Conservation (phyloP, 2,113 vertebrate genomes). For the Campylomormyrus tamandua region DNA sequence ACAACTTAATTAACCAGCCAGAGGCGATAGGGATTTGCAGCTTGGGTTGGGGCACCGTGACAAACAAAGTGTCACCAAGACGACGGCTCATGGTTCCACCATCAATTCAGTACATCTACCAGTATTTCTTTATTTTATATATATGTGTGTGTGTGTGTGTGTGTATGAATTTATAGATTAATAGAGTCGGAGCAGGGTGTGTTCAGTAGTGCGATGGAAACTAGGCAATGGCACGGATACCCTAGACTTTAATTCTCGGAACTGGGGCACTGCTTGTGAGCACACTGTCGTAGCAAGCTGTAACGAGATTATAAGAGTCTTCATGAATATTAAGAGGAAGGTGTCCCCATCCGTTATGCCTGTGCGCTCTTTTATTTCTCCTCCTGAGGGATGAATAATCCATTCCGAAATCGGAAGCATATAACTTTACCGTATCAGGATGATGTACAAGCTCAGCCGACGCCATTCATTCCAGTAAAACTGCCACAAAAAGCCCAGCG, state of each 20-base stretch:
- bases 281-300: neutral
- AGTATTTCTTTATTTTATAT: neutral
- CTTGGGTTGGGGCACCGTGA: neutral
- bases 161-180: no score
- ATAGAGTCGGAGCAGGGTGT: neutral
- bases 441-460: neutral
- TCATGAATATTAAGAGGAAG: conserved; percentile 8
- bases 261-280: neutral
- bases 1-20: neutral
- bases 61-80: neutral
- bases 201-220: neutral
- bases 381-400: neutral
- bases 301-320: neutral
- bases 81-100: neutral
- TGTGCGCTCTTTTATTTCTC: neutral
- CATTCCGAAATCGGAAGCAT: neutral
- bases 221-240: neutral
- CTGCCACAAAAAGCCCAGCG: neutral
- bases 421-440: neutral
- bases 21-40: neutral
- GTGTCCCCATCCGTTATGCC: neutral
- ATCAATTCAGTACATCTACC: neutral
- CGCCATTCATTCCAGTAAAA: neutral
- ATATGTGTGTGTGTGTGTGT: no score
- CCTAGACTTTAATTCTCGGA: neutral